Base-by-base conservation (phyloP, 2,888 invertebrate genomes). In the Archips crataeganus region DNA sequence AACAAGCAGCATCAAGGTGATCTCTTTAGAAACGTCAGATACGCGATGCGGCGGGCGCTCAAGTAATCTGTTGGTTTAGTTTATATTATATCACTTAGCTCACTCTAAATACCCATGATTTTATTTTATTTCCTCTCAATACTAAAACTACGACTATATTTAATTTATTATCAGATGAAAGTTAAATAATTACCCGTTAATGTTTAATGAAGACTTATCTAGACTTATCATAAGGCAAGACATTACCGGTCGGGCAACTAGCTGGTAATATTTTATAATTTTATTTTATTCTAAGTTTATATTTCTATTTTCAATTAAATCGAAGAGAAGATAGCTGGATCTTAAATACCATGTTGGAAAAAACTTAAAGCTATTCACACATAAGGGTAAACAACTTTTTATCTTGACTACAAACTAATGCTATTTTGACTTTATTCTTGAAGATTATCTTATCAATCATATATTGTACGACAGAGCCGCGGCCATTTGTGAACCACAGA, bases 231-330 rank as follows among this genome's bases (percentile, higher is more conserved):
- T 70, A 64, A 75, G 92, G 92, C 92, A 93, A 93, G 92, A 92
- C 84, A 85, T 80, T 79, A 77, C 79, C 82, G 84, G 91, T 91
- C 92, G 89, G 84, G 86, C 91, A 76, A 88, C 49, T 91, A 92
- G 93, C 93, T 92, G 90, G 78, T 87, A 81, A 76, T 76, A 68
- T 62, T 64, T 49, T 75, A 57, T n/a, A n/a, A n/a, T 34, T 51
- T 10, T 67, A 32, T 42, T 45, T 57, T 42, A 57, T 10, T 32
- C 11, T 47, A 65, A 54, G 66, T 39, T 23, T 23, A 63, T 10
- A 36, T 11, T 54, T 54, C 15, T 10, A 32, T 32, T 57, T 57
- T 2, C 1, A 10, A 10, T 11, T 32, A 8, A 32, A 32, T 57
- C 32, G 32, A 57, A 57, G 23, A 54, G 5, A 23, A 32, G 10